These are phyloP conservation scores for Embiotoca jacksoni DNA, from an alignment of 2,113 vertebrate genomes.

Conservation along the genomic window DNA sequence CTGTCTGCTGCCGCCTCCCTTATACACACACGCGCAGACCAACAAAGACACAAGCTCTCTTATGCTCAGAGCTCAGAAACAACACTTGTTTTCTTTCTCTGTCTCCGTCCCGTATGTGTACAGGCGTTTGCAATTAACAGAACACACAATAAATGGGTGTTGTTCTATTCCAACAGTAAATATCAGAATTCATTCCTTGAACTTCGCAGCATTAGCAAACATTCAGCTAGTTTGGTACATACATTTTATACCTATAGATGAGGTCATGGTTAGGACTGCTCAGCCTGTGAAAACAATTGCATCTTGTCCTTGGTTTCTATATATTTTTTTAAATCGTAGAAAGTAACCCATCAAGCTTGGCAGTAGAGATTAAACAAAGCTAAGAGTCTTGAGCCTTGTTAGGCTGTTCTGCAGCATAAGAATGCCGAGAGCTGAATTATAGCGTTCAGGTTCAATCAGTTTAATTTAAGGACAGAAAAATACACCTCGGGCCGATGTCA, in stretches of 20 bases:
- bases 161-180: background rate
- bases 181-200: constrained; percentile 11
- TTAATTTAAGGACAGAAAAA: no score
- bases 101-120: constrained; percentile 33
- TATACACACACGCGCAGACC: constrained; percentile 75
- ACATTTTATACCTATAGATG: background rate
- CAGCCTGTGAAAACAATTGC: constrained; percentile 1
- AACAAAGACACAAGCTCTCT: constrained; percentile 72
- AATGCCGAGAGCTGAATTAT: background rate
- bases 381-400: constrained; percentile 10
- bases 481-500: no score
- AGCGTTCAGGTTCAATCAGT: no score
- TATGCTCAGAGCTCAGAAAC: constrained; percentile 54
- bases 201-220: constrained; percentile 2
- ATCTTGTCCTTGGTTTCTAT: background rate
- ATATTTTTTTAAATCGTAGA: background rate
- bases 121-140: constrained; percentile 23
- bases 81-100: constrained; percentile 74
- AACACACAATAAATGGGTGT: constrained; percentile 25
- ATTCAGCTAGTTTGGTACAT: background rate
- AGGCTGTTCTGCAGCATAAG: constrained; percentile 2
- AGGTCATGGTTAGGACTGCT: background rate
- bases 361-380: background rate
- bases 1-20: constrained; percentile 80
- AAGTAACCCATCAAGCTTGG: background rate